Evolutionary conservation across 2,888 invertebrate genomes (phyloP), one percentile per base, ranked within the genome.

Genomic region (Chouioia cunea): DNA sequence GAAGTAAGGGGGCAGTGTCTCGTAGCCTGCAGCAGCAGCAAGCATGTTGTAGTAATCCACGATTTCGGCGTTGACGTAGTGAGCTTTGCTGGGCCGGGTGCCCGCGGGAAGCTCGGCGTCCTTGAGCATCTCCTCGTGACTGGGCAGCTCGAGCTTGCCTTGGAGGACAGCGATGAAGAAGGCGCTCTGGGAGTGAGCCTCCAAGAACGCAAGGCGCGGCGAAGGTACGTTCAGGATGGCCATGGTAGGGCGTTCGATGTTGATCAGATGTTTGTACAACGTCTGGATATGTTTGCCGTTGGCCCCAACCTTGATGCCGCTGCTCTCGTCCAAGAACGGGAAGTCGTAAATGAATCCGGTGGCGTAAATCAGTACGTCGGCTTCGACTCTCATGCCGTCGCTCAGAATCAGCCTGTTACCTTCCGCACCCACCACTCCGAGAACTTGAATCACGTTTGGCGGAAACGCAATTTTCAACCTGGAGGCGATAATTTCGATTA

Each of bases 321-420:
- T 90, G 15, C 87, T 89, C 47, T 88, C 85, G 73, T 90, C 87
- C 53, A 95, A 83, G 85, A 94, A 94, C 0, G 92, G 91, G 78
- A 91, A 93, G 73, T 86, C 88, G 82, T 90, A 93, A 68, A 88
- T 87, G 82, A 93, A 95, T 0, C 95, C 94, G 79, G 94, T 94
- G 79, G 93, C 93, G 80, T 90, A 90, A 75, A 94, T 87, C 20
- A 93, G 87, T 16, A 88, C 88, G 79, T 94, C 93, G 14, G 90
- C 86, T 14, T 87, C 86, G 75, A 91, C 89, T 71, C 85, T 86
- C 0, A 88, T 88, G 23, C 88, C 91, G 80, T 93, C 92, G 46
- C 86, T 81, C 76, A 94, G 91, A 23, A 87, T 75, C 8, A 90
- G 90, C 2, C 87, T 88, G 27, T 87, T 87, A 0, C 84, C 78